Evolutionary conservation across 2,888 invertebrate species (phyloP), one percentile per base, ranked within the genome.

Genomic region (Seira sanloemensis): DNA sequence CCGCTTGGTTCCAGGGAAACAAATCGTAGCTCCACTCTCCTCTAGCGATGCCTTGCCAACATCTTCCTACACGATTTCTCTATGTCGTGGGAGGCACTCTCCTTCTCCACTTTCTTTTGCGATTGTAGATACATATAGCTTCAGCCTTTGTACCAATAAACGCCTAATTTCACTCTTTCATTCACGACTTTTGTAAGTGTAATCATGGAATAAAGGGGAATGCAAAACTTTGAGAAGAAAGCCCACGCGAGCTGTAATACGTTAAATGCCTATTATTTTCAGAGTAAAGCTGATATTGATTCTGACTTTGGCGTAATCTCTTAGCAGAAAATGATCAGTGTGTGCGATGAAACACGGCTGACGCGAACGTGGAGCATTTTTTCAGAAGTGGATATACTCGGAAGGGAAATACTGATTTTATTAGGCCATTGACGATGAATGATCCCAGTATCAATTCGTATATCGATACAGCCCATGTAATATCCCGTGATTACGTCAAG

Each of bases 11-110:
- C 50, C n/a, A 12, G 50, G 50, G 16, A 18, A 82, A 76, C 71
- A 65, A 82, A 81, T 81, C 67, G 54, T 79, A 27, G 74, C 68
- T 71, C 75, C 12, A 50, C 50, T 50, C n/a, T 50, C n/a, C 5
- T 18, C 2, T 50, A 16, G 50, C 16, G 16, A 50, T 18, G 16
- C 50, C 16, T 18, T 50, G 50, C 16, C 75, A 65, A 76, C 81
- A 71, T 72, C 76, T 66, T 82, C 72, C 65, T 58, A 62, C 25
- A 76, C 82, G 71, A 27, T 82, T 76, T 76, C 75, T 19, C 66
- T 50, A 16, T 4, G 37, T 12, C 58, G 12, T 27, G 37, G 54
- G 58, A 74, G 50, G 50, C 50, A 50, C 50, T n/a, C 4, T 78
- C 69, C 68, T 75, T 81, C 62, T 75, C 69, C 16, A 12, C n/a